A percentile compares a stretch with the other conserved stretches of the same genome.
Evolutionary conservation across 2,113 vertebrate genomes (phyloP).

Genomic region (Forbesichthys agassizii): DNA sequence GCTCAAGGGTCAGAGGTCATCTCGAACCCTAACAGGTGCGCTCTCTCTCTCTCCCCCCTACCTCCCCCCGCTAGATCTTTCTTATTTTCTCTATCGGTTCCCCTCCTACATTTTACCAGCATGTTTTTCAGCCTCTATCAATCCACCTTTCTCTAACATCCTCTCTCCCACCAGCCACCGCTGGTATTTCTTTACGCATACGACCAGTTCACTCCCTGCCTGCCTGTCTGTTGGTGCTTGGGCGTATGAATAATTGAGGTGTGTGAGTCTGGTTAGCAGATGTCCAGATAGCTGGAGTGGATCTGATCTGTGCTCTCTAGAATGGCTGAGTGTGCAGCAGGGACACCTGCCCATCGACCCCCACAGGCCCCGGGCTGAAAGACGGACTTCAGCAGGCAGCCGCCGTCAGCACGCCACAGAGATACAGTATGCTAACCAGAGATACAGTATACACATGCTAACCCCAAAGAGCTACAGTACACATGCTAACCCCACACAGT

Average conservation of each 20-base stretch:
- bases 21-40: constrained; percentile 15
- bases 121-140: neutral
- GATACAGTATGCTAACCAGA: neutral
- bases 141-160: constrained; percentile 17
- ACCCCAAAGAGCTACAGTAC: too few species aligned
- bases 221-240: constrained; percentile 36
- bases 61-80: neutral
- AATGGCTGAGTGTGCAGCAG: constrained; percentile 45
- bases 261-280: constrained; percentile 71
- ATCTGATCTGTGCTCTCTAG: constrained; percentile 57
- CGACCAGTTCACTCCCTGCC: constrained; percentile 26
- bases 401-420: neutral
- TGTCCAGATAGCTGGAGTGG: constrained; percentile 62
- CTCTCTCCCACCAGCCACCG: neutral
- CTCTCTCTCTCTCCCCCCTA: constrained; percentile 1
- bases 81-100: neutral
- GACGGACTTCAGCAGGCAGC: neutral
- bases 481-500: too few species aligned
- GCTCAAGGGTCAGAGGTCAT: constrained; percentile 60
- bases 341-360: constrained; percentile 61
- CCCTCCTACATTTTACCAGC: constrained; percentile 32
- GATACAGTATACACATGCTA: neutral
- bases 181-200: too few species aligned
- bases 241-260: constrained; percentile 71
- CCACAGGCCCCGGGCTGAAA: constrained; percentile 30